Percentiles rank a stretch among this genome's conserved stretches.
Evolutionary conservation across 2,797 vertebrate species (phyloP).

Genomic region (Rhabdophis nuchalis): DNA sequence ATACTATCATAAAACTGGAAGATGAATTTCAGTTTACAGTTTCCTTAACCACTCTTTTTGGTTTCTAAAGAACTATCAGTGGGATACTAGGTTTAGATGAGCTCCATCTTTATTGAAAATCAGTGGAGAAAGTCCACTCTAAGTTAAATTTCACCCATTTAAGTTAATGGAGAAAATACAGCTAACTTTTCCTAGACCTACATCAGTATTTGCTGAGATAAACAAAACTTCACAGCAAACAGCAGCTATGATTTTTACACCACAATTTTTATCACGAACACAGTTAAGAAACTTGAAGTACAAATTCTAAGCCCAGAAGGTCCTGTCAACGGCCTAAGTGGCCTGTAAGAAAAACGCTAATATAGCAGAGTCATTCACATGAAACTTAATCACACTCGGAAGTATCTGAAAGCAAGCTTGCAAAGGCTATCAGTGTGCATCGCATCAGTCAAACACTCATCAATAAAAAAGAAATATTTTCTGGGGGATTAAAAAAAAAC

Average conservation of each 20-base stretch:
- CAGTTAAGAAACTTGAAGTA: not conserved
- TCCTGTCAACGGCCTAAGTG: not conserved
- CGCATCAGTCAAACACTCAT: slow-evolving; percentile 21
- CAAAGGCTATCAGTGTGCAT: slow-evolving; percentile 28
- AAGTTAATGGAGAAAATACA: not conserved
- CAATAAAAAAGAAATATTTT: slow-evolving; percentile 31
- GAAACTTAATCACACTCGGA: slow-evolving; percentile 14
- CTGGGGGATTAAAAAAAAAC: slow-evolving; percentile 7
- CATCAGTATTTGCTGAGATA: not conserved
- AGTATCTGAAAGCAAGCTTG: slow-evolving; percentile 2
- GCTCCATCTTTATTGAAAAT: not conserved
- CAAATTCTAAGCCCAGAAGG: slow-evolving; percentile 1
- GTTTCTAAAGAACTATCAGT: not conserved
- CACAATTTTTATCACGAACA: not conserved
- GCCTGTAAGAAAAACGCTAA: slow-evolving; percentile 18
- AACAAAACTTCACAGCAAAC: not conserved
- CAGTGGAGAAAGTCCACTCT: not conserved
- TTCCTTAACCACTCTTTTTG: not conserved
- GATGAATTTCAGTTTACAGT: not conserved
- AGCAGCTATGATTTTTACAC: not conserved
- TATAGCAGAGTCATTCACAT: slow-evolving; percentile 7
- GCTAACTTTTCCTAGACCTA: not conserved
- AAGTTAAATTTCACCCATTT: not conserved
- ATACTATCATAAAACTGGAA: not conserved
- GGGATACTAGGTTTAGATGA: not conserved